Conservation (phyloP, 2,113 vertebrate species). For the Orthonyx spaldingii region DNA sequence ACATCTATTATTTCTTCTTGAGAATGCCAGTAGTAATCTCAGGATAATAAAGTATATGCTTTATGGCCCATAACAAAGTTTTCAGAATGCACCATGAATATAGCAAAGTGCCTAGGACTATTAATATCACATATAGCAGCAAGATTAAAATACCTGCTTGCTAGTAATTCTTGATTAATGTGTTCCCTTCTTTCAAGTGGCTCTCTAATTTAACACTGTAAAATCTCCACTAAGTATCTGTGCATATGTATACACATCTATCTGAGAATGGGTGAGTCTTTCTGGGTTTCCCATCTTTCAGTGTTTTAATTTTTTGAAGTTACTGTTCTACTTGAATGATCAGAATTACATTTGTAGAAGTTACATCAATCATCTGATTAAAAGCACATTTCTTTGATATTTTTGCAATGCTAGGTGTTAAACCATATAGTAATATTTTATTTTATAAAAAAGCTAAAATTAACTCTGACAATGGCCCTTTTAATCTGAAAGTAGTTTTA, state of each 20-base stretch:
- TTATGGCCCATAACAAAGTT: background rate
- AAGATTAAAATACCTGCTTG: background rate
- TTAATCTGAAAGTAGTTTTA: background rate
- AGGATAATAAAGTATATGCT: background rate
- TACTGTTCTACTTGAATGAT: background rate
- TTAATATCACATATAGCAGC: background rate
- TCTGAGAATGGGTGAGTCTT: background rate
- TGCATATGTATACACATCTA: background rate
- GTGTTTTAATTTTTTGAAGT: background rate
- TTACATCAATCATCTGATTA: background rate
- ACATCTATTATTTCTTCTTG: background rate
- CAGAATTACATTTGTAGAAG: background rate
- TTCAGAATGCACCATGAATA: background rate
- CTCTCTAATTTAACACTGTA: background rate
- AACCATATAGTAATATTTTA: background rate
- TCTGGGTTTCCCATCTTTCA: background rate
- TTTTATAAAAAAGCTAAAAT: background rate
- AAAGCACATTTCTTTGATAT: background rate
- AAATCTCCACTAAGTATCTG: background rate
- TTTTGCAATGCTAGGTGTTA: background rate
- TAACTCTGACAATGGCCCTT: background rate
- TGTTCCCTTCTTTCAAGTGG: background rate
- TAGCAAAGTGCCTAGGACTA: background rate
- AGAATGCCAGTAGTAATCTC: background rate
- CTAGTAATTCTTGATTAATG: background rate